Base-by-base conservation (phyloP, 2,797 vertebrate species). In the Oreochromis mossambicus region DNA sequence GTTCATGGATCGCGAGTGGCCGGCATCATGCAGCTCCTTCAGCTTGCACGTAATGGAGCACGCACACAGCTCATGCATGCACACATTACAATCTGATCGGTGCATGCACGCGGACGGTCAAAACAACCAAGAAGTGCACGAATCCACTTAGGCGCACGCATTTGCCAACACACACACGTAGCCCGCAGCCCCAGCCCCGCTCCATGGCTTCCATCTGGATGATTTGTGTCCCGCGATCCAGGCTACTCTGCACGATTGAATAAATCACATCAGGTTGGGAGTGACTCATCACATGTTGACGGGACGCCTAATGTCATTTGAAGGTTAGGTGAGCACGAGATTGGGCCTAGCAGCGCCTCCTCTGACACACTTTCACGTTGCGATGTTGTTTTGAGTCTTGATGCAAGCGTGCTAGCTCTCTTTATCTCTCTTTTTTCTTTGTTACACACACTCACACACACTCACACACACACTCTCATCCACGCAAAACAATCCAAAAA, bases 271-370 rank as follows among this genome's bases (percentile, higher is more conserved):
- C 87, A 89, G 87, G 84, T 88, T 90, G 89, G 84, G 88, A 88
- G 89, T 87, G 91, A 91, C 91, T 92, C 93, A 87, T 92, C 84
- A 83, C 50, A 85, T 86, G 90, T 89, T 90, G 91, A 87, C 83
- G 48, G 82, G 87, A 92, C 46, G 77, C 88, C 88, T 94, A 91
- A 95, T 95, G 95, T 95, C 95, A 92, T 96, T 94, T 95, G 95
- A 95, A 96, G 95, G 95, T 95, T 93, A 95, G 88, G 76, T 84
- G 87, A 92, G 92, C 87, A 73, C 21, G 6, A 82, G 88, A 94
- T 94, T 82, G 48, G 79, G 68, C 81, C 79, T 36, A 54, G 87
- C 83, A 73, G 63, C 38, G 29, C 83, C 76, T 83, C 13, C 43
- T 78, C 24, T 58, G 82, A 50, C 88, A 83, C 88, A 50, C 63